Conservation (phyloP, 2,797 vertebrate genomes). For the Halcyon leucocephala region DNA sequence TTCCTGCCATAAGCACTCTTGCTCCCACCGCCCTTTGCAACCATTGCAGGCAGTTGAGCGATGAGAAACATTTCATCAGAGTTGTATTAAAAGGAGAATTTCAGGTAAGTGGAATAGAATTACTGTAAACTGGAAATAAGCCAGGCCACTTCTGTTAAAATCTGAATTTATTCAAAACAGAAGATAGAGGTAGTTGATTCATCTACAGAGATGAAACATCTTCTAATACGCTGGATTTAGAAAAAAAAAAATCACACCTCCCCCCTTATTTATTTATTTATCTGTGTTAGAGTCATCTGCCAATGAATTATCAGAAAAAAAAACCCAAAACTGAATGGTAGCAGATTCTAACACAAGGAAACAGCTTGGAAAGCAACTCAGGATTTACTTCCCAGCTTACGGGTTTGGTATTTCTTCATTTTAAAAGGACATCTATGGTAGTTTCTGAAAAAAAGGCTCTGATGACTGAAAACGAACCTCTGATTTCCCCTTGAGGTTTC, state of each 20-base stretch:
- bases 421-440: background rate
- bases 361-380: background rate
- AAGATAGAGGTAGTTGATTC: slow-evolving; percentile 25
- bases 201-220: slow-evolving; percentile 26
- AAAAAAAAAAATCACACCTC: too few relatives aligned
- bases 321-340: background rate
- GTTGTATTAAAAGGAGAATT: slow-evolving; percentile 9
- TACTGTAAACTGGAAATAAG: slow-evolving; percentile 26
- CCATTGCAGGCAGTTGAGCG: background rate
- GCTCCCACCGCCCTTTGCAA: background rate
- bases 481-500: slow-evolving; percentile 11
- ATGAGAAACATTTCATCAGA: background rate
- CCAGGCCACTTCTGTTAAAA: slow-evolving; percentile 7
- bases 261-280: too few relatives aligned
- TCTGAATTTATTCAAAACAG: slow-evolving; percentile 34
- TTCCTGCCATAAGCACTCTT: background rate
- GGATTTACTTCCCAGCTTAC: background rate
- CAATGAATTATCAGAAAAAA: background rate
- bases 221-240: rapidly evolving
- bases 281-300: background rate
- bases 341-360: background rate
- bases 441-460: background rate
- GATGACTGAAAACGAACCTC: slow-evolving; percentile 1
- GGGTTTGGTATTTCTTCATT: background rate
- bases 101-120: slow-evolving; percentile 9